phyloP scores from a whole-genome alignment of 1,140 invertebrate species.

The Sitodiplosis mosellana region DNA sequence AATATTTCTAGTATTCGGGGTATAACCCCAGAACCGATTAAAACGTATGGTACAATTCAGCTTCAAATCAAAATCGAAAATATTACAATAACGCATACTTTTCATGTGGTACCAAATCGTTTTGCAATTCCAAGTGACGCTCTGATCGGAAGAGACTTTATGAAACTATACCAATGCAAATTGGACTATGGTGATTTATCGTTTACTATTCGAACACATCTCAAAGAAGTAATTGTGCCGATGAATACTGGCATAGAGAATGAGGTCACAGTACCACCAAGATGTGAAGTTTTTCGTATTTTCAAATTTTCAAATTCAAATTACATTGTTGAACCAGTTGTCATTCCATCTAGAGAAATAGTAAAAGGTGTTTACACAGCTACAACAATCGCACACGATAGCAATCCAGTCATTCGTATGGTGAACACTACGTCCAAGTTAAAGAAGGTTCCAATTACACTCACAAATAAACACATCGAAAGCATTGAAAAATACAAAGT shows the following conservation, averaged over 20 bases:
- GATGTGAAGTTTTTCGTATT: not conserved
- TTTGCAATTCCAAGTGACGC: not conserved
- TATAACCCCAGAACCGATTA: not conserved
- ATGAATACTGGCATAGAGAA: not conserved
- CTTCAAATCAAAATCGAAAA: not conserved
- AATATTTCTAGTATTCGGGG: not conserved
- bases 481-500: not conserved
- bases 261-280: not conserved
- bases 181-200: not conserved
- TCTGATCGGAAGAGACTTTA: not conserved
- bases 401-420: not conserved
- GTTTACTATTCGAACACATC: not conserved
- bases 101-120: not conserved
- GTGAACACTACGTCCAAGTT: not conserved
- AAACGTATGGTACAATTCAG: not conserved
- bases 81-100: not conserved
- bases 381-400: not conserved
- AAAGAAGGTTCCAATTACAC: not conserved
- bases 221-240: not conserved
- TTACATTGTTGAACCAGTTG: not conserved
- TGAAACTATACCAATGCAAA: not conserved
- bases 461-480: not conserved
- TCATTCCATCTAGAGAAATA: not conserved
- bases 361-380: not conserved
- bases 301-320: not conserved